Evolutionary conservation across 2,888 invertebrate species (phyloP).

Genomic region (Tholera decimalis): DNA sequence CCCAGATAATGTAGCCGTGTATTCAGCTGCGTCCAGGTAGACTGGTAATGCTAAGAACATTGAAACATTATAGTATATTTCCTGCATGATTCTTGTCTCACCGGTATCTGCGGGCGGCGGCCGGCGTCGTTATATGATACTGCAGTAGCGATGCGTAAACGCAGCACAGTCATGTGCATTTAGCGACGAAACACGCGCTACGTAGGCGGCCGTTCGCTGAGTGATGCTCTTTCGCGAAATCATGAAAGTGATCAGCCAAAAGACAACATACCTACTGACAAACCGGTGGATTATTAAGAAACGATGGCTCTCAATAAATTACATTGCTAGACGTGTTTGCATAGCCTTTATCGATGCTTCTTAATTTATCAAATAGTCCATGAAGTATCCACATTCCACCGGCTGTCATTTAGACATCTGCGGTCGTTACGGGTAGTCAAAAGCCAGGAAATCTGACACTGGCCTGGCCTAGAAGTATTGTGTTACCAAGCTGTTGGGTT

Average conservation of each 20-base stretch:
- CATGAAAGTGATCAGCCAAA: background rate
- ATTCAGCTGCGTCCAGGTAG: no score
- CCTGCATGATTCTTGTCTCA: background rate
- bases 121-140: slow-evolving; percentile 20
- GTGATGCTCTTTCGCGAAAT: slow-evolving; percentile 27
- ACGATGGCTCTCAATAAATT: no score
- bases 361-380: no score
- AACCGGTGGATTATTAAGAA: no score
- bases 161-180: slow-evolving; percentile 24
- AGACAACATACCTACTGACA: background rate
- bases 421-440: no score
- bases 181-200: background rate
- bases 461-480: no score
- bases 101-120: background rate
- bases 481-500: no score
- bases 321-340: background rate
- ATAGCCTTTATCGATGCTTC: background rate
- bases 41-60: background rate
- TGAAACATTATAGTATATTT: background rate
- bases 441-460: no score
- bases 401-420: no score
- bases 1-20: no score
- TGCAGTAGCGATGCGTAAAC: slow-evolving; percentile 9
- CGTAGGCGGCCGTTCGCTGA: slow-evolving; percentile 17
- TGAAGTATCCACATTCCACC: no score